A percentile compares a stretch with the other conserved stretches of the same genome.
Conservation (phyloP, 1,140 invertebrate genomes). For the Lordiphosa mommai region DNA sequence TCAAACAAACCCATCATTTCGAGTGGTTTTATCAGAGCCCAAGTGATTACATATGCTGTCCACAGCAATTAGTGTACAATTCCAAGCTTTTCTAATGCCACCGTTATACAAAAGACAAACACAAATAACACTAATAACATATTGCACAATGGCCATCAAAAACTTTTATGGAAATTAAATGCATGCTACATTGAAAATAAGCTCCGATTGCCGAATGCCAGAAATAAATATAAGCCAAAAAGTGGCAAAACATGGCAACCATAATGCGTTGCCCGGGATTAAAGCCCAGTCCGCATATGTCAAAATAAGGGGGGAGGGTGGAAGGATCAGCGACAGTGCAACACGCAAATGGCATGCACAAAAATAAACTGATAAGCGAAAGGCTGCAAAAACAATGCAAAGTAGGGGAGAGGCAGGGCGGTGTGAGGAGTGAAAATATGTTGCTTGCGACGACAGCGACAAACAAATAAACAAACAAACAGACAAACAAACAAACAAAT, state of each 20-base stretch:
- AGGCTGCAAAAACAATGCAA: constrained; percentile 55
- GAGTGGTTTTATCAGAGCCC: neutral
- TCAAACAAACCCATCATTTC: neutral
- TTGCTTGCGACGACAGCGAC: constrained; percentile 59
- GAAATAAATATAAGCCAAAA: constrained; percentile 37
- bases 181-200: constrained; percentile 9
- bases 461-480: constrained; percentile 62
- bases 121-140: constrained; percentile 16
- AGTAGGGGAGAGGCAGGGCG: neutral
- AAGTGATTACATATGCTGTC: neutral
- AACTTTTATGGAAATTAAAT: constrained; percentile 31
- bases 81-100: constrained; percentile 2
- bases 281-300: constrained; percentile 42
- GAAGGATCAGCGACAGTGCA: constrained; percentile 45
- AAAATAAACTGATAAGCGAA: constrained; percentile 70
- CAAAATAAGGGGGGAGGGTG: constrained; percentile 27
- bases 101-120: neutral
- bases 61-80: constrained; percentile 12
- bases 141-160: constrained; percentile 5
- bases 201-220: constrained; percentile 28
- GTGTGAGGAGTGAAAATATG: constrained; percentile 50
- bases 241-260: constrained; percentile 32
- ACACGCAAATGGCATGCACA: constrained; percentile 55
- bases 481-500: constrained; percentile 45
- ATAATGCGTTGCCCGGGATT: constrained; percentile 57